Evolutionary conservation across 2,797 vertebrate species (phyloP).

Genomic region (Saxicola maurus): DNA sequence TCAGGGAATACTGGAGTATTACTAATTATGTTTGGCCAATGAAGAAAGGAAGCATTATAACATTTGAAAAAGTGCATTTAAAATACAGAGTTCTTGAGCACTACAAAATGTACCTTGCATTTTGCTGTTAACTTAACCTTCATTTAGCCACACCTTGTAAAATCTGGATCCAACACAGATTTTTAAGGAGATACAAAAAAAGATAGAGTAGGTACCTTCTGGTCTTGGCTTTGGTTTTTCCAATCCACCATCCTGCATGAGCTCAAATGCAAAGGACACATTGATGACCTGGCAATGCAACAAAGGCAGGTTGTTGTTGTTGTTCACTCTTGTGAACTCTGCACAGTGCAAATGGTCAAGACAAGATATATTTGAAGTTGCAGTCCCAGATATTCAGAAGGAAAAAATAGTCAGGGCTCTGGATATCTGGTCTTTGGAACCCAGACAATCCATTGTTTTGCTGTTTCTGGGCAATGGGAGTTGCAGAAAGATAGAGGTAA

Average conservation of each 20-base stretch:
- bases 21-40: background rate
- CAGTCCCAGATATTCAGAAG: background rate
- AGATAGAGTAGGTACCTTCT: slow-evolving; percentile 79
- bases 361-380: background rate
- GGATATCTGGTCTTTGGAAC: background rate
- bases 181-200: background rate
- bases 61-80: background rate
- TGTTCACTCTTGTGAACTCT: background rate
- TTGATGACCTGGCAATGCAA: slow-evolving; percentile 85
- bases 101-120: background rate
- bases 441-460: background rate
- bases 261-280: slow-evolving; percentile 93
- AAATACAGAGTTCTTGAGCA: background rate
- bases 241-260: slow-evolving; percentile 96
- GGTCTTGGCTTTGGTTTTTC: slow-evolving; percentile 94
- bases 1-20: background rate
- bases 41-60: background rate
- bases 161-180: background rate
- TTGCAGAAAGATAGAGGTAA: background rate
- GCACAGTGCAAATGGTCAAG: background rate
- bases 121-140: background rate
- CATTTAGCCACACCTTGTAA: background rate
- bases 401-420: background rate
- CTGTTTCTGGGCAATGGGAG: background rate
- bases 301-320: background rate